Conservation (phyloP, 2,797 vertebrate genomes). For the Podarcis lilfordi region DNA sequence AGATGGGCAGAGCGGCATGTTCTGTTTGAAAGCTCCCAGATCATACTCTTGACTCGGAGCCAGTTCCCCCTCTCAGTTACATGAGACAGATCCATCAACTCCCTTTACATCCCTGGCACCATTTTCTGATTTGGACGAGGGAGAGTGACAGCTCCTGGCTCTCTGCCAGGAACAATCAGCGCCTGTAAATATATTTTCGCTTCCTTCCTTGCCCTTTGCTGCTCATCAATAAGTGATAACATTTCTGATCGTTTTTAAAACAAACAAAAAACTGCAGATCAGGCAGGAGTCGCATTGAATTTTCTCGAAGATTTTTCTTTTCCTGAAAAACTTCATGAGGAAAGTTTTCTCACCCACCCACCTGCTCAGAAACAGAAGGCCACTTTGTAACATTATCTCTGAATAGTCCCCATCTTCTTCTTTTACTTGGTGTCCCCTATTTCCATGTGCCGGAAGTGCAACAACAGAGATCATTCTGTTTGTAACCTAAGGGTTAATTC, state of each 20-base stretch:
- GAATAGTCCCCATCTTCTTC: too few relatives aligned
- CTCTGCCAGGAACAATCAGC: background rate
- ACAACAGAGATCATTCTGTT: too few relatives aligned
- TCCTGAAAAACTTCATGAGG: too few relatives aligned
- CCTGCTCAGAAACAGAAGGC: too few relatives aligned
- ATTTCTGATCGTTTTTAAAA: constrained; percentile 2
- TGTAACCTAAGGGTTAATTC: too few relatives aligned
- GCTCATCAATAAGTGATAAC: constrained; percentile 34
- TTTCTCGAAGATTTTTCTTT: too few relatives aligned
- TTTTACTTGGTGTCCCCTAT: too few relatives aligned
- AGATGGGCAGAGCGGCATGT: background rate
- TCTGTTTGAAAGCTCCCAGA: background rate
- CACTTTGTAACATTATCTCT: too few relatives aligned
- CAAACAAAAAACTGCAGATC: background rate
- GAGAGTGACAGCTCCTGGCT: background rate
- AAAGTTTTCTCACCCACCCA: too few relatives aligned
- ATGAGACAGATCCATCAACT: background rate
- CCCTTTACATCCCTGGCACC: background rate
- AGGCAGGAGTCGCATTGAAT: background rate
- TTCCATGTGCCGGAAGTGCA: too few relatives aligned
- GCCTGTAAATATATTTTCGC: background rate
- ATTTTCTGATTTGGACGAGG: background rate
- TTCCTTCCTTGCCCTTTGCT: constrained; percentile 28
- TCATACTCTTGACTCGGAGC: background rate
- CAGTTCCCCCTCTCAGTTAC: background rate